A percentile compares a stretch with the other conserved stretches of the same genome.
Evolutionary conservation across 30 jellyfish, hydroid and myxozoan genomes (phyloP).

Genomic region (Catostylus mosaicus): DNA sequence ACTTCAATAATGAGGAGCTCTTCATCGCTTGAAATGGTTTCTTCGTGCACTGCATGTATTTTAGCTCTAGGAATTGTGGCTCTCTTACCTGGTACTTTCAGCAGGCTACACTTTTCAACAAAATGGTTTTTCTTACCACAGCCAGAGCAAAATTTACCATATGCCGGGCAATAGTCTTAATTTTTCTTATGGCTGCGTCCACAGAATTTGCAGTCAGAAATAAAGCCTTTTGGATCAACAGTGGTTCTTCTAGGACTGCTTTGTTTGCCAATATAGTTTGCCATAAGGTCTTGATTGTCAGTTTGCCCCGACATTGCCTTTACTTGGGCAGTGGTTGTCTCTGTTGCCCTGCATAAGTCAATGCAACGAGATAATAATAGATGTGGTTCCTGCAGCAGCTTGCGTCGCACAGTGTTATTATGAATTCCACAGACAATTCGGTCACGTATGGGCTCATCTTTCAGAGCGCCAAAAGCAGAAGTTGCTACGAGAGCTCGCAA

Average conservation of each 20-base stretch:
- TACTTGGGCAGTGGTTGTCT: slow-evolving; percentile 39
- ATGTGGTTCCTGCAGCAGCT: slow-evolving; percentile 46
- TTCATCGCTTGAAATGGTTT: slow-evolving; percentile 7
- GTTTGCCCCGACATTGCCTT: slow-evolving; percentile 32
- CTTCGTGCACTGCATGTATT: slow-evolving; percentile 18
- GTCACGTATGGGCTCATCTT: slow-evolving; percentile 42
- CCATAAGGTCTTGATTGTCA: neutral
- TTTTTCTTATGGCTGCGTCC: slow-evolving; percentile 24
- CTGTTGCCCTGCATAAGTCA: slow-evolving; percentile 23
- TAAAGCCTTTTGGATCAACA: neutral
- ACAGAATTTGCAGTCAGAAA: slow-evolving; percentile 17
- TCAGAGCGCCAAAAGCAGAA: slow-evolving; percentile 25
- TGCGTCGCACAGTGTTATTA: slow-evolving; percentile 40
- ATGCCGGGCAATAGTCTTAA: slow-evolving; percentile 31
- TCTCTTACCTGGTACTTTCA: slow-evolving; percentile 4
- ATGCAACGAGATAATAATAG: slow-evolving; percentile 7
- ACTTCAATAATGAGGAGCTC: slow-evolving; percentile 12
- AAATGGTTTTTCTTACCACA: slow-evolving; percentile 35
- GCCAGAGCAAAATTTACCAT: slow-evolving; percentile 17
- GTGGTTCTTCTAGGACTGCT: neutral
- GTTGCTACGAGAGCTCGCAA: slow-evolving; percentile 21
- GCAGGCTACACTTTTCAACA: neutral
- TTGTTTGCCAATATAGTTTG: neutral
- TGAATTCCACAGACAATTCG: slow-evolving; percentile 48
- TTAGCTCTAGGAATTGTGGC: slow-evolving; percentile 10